Base-by-base conservation (phyloP, 2,113 vertebrate species). In the Lycocorax pyrrhopterus region DNA sequence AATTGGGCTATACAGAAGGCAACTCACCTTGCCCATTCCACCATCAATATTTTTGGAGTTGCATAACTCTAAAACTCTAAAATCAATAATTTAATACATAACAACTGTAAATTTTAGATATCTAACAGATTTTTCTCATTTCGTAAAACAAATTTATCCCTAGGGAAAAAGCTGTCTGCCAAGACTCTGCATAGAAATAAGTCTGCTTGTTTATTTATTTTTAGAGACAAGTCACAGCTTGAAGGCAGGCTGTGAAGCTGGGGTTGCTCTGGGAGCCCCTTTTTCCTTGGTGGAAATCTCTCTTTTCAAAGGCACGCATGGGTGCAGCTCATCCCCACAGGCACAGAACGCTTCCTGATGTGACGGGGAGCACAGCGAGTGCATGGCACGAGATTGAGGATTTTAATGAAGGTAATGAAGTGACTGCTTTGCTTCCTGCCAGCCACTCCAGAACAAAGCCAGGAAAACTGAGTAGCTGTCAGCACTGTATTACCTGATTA, bases 361-460 rank as follows among this genome's bases (percentile, higher is more conserved):
- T 1, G 12, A 32, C 0, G 2, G 1, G 16, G n/a, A 46, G 41
- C 25, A 33, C 41, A 37, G 49, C 0, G 0, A 87, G 51, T 0
- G 4, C 21, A 7, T 18, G 49, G 82, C 71, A 87, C 7, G 7
- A 33, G 41, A 84, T 0, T 33, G 20, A 29, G 8, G 29, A 43
- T 71, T 58, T 64, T 30, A 60, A 37, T 39, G 32, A 66, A 49
- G 16, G 64, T 22, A 55, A 83, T 49, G 10, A 77, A 77, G 52
- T 4, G 35, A 67, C 59, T 6, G 49, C 51, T 86, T 66, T 2
- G 6, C 43, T 52, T 46, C n/a, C 67, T 62, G 74, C 37, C 84
- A 94, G 68, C 47, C 86, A 12, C 69, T 60, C 52, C 33, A 82
- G 41, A 64, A 22, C 2, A 0, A 64, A 73, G 79, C 37, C 67